A percentile compares a stretch with the other conserved stretches of the same genome.
Evolutionary conservation across 2,888 invertebrate species (phyloP).

Genomic region (Nomada hirtipes): DNA sequence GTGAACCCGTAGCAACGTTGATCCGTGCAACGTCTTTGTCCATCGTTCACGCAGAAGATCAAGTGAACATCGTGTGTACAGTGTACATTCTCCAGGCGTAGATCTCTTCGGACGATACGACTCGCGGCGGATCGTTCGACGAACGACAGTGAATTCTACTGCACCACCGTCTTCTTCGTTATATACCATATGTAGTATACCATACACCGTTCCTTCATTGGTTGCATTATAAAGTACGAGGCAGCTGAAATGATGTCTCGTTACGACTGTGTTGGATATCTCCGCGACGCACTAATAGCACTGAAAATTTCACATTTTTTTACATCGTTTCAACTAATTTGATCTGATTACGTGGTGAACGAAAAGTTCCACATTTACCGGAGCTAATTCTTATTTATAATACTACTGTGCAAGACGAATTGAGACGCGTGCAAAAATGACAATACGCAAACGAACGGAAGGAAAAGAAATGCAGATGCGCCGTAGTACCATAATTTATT

Average conservation of each 20-base stretch:
- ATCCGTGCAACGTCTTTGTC: constrained; percentile 19
- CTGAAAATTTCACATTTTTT: not conserved
- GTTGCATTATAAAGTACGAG: not conserved
- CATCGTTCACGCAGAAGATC: constrained; percentile 16
- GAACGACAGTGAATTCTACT: constrained; percentile 5
- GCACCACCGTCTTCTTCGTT: not conserved
- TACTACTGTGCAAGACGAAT: too few species aligned
- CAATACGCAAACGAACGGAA: too few species aligned
- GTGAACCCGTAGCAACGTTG: constrained; percentile 28
- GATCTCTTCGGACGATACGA: not conserved
- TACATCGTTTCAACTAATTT: too few species aligned
- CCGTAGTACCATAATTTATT: too few species aligned
- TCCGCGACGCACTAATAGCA: not conserved
- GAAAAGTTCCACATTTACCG: too few species aligned
- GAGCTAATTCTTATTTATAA: too few species aligned
- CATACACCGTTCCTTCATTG: not conserved
- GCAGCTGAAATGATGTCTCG: not conserved
- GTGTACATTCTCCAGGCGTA: not conserved
- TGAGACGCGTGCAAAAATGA: too few species aligned
- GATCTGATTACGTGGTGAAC: too few species aligned
- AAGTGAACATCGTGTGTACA: not conserved
- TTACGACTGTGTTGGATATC: not conserved
- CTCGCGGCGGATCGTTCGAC: not conserved
- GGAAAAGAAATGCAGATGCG: too few species aligned
- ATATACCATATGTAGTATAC: not conserved